phyloP scores from a whole-genome alignment of 2,797 vertebrate genomes.

The Huso huso region DNA sequence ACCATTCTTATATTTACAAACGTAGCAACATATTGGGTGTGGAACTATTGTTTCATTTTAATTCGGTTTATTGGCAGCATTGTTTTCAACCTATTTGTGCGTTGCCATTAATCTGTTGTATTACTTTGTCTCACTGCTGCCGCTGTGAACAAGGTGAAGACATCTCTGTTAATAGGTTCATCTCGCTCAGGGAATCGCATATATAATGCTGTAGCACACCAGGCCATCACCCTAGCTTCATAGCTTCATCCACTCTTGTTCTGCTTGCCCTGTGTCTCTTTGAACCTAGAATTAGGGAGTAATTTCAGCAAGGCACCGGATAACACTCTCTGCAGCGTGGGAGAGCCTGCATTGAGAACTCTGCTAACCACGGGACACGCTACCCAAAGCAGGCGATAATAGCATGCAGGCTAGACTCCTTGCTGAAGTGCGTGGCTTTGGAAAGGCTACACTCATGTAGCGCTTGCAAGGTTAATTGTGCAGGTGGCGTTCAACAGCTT shows the following conservation, averaged over 20 bases:
- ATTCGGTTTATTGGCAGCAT: no score
- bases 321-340: constrained; percentile 32
- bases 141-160: neutral
- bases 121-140: no score
- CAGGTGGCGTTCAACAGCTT: constrained; percentile 56
- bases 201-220: neutral
- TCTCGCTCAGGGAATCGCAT: neutral
- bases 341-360: constrained; percentile 2
- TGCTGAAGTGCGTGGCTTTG: constrained; percentile 25
- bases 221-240: neutral
- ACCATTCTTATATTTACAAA: no score
- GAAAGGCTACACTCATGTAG: constrained; percentile 50
- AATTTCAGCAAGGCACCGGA: constrained; percentile 22
- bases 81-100: no score
- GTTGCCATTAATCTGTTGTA: no score
- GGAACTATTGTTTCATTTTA: no score
- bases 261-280: constrained; percentile 16
- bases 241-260: neutral
- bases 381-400: constrained; percentile 29
- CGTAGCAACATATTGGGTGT: no score
- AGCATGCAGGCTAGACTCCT: constrained; percentile 2
- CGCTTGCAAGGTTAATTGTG: constrained; percentile 64
- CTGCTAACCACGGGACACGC: constrained; percentile 24
- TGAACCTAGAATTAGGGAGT: constrained; percentile 32
- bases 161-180: neutral